Conservation (phyloP, 92 coral and sea anemone species). For the Montipora capitata region DNA sequence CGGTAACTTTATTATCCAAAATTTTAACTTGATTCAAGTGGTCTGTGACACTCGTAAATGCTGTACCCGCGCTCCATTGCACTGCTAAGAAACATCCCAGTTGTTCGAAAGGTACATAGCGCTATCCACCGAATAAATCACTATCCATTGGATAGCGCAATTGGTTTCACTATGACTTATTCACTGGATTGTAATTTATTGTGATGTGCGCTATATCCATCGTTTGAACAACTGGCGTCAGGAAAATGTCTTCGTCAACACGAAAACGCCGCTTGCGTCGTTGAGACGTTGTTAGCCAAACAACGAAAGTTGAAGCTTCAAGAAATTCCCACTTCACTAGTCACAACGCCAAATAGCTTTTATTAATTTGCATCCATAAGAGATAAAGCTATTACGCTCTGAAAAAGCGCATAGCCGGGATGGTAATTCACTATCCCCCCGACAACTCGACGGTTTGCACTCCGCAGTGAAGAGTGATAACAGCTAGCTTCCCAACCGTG, state of each 20-base stretch:
- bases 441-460: background rate
- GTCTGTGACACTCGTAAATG: background rate
- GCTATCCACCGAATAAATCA: too few species aligned
- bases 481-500: background rate
- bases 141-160: too few species aligned
- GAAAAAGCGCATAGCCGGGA: background rate
- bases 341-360: conserved; percentile 28
- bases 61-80: too few species aligned
- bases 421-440: background rate
- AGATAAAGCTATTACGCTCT: background rate
- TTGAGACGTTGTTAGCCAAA: background rate
- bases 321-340: conserved; percentile 7
- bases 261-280: background rate
- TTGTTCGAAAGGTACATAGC: too few species aligned
- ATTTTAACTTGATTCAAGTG: background rate
- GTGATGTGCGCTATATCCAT: too few species aligned
- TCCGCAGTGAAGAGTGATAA: background rate
- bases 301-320: conserved; percentile 4
- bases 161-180: too few species aligned
- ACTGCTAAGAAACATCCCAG: too few species aligned
- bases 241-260: too few species aligned
- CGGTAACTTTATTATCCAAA: background rate
- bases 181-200: too few species aligned
- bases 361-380: conserved; percentile 33
- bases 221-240: too few species aligned